Percentiles rank a stretch among this genome's conserved stretches.
Conservation (phyloP, 2,113 vertebrate genomes). For the Tichodroma muraria region DNA sequence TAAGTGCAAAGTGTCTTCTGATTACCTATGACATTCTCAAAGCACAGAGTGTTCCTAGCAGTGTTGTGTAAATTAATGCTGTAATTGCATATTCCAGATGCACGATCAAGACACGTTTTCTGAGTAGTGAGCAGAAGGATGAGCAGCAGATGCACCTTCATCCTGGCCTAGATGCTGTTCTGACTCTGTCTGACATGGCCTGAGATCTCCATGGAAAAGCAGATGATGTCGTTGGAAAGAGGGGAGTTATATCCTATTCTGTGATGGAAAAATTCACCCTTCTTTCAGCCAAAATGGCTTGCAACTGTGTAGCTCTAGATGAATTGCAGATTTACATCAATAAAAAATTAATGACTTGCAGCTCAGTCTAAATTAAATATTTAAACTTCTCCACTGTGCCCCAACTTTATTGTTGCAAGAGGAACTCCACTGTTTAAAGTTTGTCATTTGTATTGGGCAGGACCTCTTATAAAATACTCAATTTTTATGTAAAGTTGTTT, state of each 20-base stretch:
- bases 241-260: background rate
- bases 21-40: background rate
- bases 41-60: background rate
- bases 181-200: background rate
- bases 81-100: background rate
- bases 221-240: background rate
- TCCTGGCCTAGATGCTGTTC: background rate
- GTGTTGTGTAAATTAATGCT: background rate
- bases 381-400: slow-evolving; percentile 12
- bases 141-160: background rate
- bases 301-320: background rate
- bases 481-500: background rate
- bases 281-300: background rate
- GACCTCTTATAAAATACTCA: background rate
- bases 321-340: slow-evolving; percentile 36
- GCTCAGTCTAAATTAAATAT: slow-evolving; percentile 31
- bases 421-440: background rate
- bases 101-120: background rate
- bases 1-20: background rate
- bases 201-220: background rate
- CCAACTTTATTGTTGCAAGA: background rate
- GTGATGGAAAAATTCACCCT: background rate
- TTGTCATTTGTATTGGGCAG: background rate
- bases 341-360: slow-evolving; percentile 45
- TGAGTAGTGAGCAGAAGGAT: background rate